These are phyloP conservation scores for Megaustenia siamemsis DNA, from an alignment of 2,888 invertebrate species.

Conservation along the genomic window DNA sequence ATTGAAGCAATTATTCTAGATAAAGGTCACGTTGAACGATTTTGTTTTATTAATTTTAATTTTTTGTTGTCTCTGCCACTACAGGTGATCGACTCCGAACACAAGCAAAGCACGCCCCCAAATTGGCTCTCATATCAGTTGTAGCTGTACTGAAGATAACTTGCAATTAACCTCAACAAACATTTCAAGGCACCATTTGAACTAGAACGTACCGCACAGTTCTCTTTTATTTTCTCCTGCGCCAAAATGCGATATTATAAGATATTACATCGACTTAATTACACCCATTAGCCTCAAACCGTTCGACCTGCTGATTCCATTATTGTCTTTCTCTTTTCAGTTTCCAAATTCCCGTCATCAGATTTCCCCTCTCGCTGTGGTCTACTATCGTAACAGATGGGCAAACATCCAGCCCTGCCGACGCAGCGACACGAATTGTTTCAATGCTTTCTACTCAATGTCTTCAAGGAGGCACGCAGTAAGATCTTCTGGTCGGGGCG, in stretches of 20 bases:
- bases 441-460: not conserved
- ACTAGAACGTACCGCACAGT: no score
- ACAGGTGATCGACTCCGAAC: no score
- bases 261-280: not conserved
- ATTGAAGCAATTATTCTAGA: no score
- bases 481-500: slow-evolving; percentile 14
- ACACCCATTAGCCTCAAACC: not conserved
- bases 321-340: not conserved
- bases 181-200: not conserved
- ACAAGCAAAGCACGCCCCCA: no score
- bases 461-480: slow-evolving; percentile 1
- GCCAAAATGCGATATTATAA: not conserved
- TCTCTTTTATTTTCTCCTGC: not conserved
- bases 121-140: no score
- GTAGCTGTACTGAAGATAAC: not conserved
- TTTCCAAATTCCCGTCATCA: not conserved
- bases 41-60: no score
- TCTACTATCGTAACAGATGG: slow-evolving; percentile 33
- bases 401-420: not conserved
- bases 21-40: no score
- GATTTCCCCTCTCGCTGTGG: not conserved
- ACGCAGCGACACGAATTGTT: not conserved
- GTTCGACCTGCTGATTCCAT: not conserved
- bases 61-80: no score
- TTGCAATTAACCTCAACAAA: not conserved